Conservation (phyloP, 2,113 vertebrate species). For the Lepisosteus osseus region DNA sequence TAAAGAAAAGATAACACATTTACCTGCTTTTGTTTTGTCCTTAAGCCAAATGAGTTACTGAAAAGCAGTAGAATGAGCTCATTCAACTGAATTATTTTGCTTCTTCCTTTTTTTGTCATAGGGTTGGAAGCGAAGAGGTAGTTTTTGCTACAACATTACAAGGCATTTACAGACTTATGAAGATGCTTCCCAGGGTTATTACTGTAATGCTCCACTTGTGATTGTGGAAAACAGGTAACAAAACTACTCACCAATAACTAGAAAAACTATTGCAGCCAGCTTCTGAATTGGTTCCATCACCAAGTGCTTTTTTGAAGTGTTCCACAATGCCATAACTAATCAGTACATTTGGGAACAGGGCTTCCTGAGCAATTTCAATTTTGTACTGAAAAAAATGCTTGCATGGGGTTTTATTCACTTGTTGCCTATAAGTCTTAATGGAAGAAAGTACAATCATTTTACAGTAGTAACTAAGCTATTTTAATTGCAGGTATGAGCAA, state of each 20-base stretch:
- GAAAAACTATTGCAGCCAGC: background rate
- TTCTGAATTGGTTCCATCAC: too few species aligned
- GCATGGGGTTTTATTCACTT: background rate
- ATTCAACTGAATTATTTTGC: background rate
- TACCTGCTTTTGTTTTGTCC: too few species aligned
- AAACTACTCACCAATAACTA: background rate
- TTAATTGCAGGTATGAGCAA: slow-evolving; percentile 83
- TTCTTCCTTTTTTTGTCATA: slow-evolving; percentile 44
- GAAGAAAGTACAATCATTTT: background rate
- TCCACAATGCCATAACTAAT: too few species aligned
- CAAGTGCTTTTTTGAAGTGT: too few species aligned
- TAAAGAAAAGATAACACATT: too few species aligned
- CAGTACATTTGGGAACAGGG: too few species aligned
- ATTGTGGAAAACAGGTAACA: slow-evolving; percentile 82
- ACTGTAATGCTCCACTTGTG: slow-evolving; percentile 80
- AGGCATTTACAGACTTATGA: slow-evolving; percentile 73
- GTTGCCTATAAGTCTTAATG: too few species aligned
- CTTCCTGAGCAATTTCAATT: too few species aligned
- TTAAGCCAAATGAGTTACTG: too few species aligned
- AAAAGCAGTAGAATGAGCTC: too few species aligned
- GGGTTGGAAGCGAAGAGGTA: slow-evolving; percentile 83
- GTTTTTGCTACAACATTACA: slow-evolving; percentile 83
- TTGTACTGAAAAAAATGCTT: too few species aligned
- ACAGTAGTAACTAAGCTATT: too few species aligned
- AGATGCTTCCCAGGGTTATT: slow-evolving; percentile 76